Evolutionary conservation across 2,113 vertebrate species (phyloP).

Genomic region (Guaruba guarouba): DNA sequence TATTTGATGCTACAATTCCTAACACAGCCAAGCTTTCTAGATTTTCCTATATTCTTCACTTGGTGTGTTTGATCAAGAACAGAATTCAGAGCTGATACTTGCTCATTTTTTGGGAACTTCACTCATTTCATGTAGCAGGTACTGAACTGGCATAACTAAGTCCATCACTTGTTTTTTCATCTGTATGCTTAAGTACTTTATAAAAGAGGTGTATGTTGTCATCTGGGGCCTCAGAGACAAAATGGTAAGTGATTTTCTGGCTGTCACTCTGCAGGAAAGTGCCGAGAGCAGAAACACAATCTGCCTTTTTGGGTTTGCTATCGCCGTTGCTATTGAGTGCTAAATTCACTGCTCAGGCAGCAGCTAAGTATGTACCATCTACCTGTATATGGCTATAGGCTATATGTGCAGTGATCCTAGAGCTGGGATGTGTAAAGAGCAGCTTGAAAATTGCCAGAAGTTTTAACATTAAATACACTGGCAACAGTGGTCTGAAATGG

Average conservation of each 20-base stretch:
- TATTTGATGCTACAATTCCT: not conserved
- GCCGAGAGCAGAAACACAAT: not conserved
- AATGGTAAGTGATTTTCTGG: not conserved
- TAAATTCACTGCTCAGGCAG: not conserved
- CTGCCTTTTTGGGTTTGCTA: not conserved
- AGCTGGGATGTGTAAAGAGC: not conserved
- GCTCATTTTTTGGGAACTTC: not conserved
- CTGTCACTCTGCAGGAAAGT: not conserved
- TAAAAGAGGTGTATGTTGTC: not conserved
- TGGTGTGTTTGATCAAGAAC: not conserved
- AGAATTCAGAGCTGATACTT: not conserved
- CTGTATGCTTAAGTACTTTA: not conserved
- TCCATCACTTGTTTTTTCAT: not conserved
- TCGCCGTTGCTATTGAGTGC: not conserved
- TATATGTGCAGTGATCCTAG: not conserved
- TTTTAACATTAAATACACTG: not conserved
- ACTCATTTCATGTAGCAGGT: not conserved
- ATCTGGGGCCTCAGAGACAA: not conserved
- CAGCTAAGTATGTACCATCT: accelerated
- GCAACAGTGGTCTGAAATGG: not conserved
- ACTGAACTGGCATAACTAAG: not conserved
- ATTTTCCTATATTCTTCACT: not conserved
- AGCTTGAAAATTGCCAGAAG: not conserved
- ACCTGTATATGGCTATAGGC: not conserved
- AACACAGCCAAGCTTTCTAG: not conserved